A percentile compares a stretch with the other conserved stretches of the same genome.
These are phyloP conservation scores for Cinara cedri DNA, from an alignment of 2,888 invertebrate species.

Conservation along the genomic window DNA sequence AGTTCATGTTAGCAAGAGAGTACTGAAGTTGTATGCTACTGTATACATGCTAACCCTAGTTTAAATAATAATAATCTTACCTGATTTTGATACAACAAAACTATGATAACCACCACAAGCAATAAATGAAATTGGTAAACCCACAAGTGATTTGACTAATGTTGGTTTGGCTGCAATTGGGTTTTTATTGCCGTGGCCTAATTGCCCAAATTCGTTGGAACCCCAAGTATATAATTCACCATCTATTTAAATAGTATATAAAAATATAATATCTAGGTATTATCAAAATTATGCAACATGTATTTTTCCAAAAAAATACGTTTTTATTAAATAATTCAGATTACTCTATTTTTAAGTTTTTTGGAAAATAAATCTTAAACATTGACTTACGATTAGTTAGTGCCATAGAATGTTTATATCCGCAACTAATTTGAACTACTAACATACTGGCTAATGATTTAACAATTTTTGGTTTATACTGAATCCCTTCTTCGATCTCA, in stretches of 20 bases:
- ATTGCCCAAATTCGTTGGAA: conserved; percentile 79
- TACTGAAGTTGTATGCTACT: no score
- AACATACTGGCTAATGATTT: conserved; percentile 76
- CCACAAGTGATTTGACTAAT: conserved; percentile 71
- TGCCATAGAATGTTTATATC: conserved; percentile 82
- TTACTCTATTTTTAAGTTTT: not conserved
- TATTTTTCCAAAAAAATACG: not conserved
- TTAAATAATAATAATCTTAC: no score
- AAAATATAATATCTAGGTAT: not conserved
- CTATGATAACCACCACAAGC: conserved; percentile 83
- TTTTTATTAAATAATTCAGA: not conserved
- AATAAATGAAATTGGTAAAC: conserved; percentile 79
- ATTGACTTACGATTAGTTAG: conserved; percentile 77
- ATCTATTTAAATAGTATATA: conserved; percentile 64
- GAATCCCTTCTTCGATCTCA: conserved; percentile 62
- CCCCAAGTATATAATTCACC: conserved; percentile 90
- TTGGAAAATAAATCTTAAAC: conserved; percentile 1
- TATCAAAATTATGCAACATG: no score
- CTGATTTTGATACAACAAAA: conserved; percentile 77
- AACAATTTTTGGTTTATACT: conserved; percentile 76
- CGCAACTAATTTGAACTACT: conserved; percentile 86
- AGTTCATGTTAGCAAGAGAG: no score
- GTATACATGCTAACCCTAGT: no score
- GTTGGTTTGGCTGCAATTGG: conserved; percentile 69
- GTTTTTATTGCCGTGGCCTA: conserved; percentile 71